Base-by-base conservation (phyloP, 92 coral and sea anemone species). In the Bergia sp. region DNA sequence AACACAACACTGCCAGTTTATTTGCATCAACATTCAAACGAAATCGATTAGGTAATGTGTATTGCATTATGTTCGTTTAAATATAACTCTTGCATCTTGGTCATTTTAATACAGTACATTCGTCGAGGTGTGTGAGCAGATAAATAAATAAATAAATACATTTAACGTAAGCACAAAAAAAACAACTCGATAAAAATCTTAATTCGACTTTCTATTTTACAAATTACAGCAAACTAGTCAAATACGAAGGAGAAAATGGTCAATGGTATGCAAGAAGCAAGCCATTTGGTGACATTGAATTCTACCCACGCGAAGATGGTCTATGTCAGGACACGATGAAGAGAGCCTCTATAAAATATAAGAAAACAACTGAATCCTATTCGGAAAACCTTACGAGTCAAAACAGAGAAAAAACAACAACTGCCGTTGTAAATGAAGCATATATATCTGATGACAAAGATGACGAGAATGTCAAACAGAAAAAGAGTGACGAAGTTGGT, bases 261-360 rank as follows among this genome's bases (percentile, higher is more conserved):
- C 47, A 80, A 40, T 55, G 85, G 85, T 47, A 45, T 45, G 64
- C 87, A 71, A 84, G 23, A 71, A 53, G 39, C 39, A 42, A 43
- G 42, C 69, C 44, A 37, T 71, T 41, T 45, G 21, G 42, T 50
- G 79, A 72, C 4, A 36, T 72, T 45, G 87, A 84, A 36, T 42
- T 84, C 16, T 69, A 71, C 43, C 87, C 87, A 0, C 69, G 47
- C 23, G 87, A 36, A 6, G 87, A 84, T 47, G 87, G 87, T 3
- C 77, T 84, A 3, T 84, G 87, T 71, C 79, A 71, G 75, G 87
- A 84, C 1, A 84, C 87, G 23, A 15, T 71, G 20, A 84, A 84
- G 1, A 71, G 87, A 47, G 87, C 87, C 36, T 69, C 77, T 9
- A 5, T 38, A n/a, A 84, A 41, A 47, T 18, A 40, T 11, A 84